These are phyloP conservation scores for Fistularia commersonii DNA, from an alignment of 2,797 vertebrate species.

Conservation along the genomic window DNA sequence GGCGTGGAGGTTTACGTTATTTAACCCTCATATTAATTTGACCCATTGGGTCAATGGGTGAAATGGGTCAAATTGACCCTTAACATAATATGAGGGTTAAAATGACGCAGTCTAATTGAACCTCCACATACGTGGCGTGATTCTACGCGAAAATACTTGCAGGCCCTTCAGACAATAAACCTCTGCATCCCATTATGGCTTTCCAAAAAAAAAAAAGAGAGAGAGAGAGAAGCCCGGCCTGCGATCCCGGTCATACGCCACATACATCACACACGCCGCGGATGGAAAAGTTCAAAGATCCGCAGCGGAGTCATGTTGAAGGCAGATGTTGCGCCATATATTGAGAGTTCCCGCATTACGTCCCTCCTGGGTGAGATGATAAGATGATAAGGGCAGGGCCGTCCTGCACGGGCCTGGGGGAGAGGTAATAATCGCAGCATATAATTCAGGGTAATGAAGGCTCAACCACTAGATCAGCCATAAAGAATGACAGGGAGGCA, in stretches of 20 bases:
- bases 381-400: constrained; percentile 65
- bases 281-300: constrained; percentile 65
- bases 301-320: constrained; percentile 60
- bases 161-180: constrained; percentile 30
- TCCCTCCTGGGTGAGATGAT: constrained; percentile 69
- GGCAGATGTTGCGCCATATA: constrained; percentile 67
- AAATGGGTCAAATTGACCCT: too few relatives aligned
- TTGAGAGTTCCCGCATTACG: constrained; percentile 45
- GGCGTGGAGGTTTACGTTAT: too few relatives aligned
- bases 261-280: constrained; percentile 51
- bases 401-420: constrained; percentile 50
- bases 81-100: too few relatives aligned
- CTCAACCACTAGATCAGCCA: constrained; percentile 65
- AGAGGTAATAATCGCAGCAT: constrained; percentile 64
- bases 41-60: too few relatives aligned
- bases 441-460: constrained; percentile 77
- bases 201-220: constrained; percentile 49
- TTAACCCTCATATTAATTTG: too few relatives aligned
- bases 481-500: constrained; percentile 70
- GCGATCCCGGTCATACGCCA: constrained; percentile 40
- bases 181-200: constrained; percentile 46
- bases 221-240: too few relatives aligned
- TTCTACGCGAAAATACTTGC: too few relatives aligned
- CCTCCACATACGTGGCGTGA: too few relatives aligned
- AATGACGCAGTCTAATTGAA: constrained; percentile 37